phyloP scores from a whole-genome alignment of 2,113 vertebrate genomes.

The Triplophysa tibetana region DNA sequence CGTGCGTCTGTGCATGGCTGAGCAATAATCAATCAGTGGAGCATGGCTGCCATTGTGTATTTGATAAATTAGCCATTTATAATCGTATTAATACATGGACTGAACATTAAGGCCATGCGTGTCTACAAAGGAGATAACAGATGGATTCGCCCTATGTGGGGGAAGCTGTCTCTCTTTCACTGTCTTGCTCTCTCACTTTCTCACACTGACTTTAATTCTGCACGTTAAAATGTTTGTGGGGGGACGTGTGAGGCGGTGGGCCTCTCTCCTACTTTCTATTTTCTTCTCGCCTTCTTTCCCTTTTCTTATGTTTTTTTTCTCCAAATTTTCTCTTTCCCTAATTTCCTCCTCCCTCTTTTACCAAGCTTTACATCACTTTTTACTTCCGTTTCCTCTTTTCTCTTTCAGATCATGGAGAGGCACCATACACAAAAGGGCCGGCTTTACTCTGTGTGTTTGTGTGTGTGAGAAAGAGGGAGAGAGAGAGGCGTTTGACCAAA shows the following conservation, averaged over 20 bases:
- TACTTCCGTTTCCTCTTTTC: slow-evolving; percentile 33
- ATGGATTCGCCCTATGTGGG: slow-evolving; percentile 59
- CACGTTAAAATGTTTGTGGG: slow-evolving; percentile 11
- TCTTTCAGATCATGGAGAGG: slow-evolving; percentile 45
- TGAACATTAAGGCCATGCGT: slow-evolving; percentile 67
- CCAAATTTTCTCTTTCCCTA: not conserved
- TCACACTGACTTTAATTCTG: not conserved
- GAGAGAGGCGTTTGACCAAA: slow-evolving; percentile 69
- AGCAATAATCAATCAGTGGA: slow-evolving; percentile 68
- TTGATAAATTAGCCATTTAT: slow-evolving; percentile 76
- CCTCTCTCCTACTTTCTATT: not conserved
- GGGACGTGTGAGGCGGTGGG: not conserved
- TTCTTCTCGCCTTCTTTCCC: not conserved
- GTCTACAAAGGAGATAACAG: slow-evolving; percentile 59
- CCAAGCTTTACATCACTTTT: not conserved
- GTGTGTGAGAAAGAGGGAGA: slow-evolving; percentile 36
- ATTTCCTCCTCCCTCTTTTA: not conserved
- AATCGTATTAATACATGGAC: slow-evolving; percentile 74
- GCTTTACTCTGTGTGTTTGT: slow-evolving; percentile 24
- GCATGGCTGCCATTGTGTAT: slow-evolving; percentile 67
- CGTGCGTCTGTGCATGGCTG: slow-evolving; percentile 23
- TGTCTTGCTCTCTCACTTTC: slow-evolving; percentile 6
- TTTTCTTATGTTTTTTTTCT: not conserved
- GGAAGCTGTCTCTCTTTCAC: slow-evolving; percentile 53
- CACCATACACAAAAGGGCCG: slow-evolving; percentile 46